A percentile compares a stretch with the other conserved stretches of the same genome.
These are phyloP conservation scores for Tenthredo scrophulariae DNA, from an alignment of 2,888 invertebrate genomes.

Conservation along the genomic window DNA sequence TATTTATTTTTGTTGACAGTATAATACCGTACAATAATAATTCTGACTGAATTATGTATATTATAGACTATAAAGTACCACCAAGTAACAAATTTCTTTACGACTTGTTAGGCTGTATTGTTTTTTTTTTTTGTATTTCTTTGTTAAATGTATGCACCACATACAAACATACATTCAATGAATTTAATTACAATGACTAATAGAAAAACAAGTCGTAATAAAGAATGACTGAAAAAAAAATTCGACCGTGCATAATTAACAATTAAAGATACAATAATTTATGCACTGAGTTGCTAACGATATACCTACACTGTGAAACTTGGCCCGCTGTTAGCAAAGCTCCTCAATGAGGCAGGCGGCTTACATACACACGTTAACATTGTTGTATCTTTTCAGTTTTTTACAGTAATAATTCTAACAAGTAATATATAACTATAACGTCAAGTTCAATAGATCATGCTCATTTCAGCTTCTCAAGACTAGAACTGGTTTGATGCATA, in stretches of 20 bases:
- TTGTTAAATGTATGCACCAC: not conserved
- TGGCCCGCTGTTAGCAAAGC: not conserved
- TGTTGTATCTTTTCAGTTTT: not conserved
- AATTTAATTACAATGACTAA: constrained; percentile 8
- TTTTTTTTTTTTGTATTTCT: not conserved
- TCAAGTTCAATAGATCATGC: constrained; percentile 39
- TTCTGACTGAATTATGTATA: not conserved
- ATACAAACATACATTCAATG: not conserved
- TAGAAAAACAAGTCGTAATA: not conserved
- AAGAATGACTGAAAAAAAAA: not conserved
- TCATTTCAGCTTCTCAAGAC: not conserved
- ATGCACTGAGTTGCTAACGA: not conserved
- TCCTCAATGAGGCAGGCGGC: not conserved
- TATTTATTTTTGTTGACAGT: constrained; percentile 22
- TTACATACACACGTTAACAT: constrained; percentile 11
- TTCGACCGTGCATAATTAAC: not conserved
- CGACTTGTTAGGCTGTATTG: not conserved
- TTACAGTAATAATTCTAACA: constrained; percentile 24
- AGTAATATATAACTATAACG: constrained; percentile 29
- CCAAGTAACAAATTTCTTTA: constrained; percentile 19
- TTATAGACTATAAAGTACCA: constrained; percentile 3
- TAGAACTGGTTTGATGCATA: not conserved
- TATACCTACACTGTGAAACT: not conserved
- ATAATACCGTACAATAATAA: constrained; percentile 20
- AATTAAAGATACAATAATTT: constrained; percentile 6